Base-by-base conservation (phyloP, 2,888 invertebrate genomes). In the Aspidiotus rigidus region DNA sequence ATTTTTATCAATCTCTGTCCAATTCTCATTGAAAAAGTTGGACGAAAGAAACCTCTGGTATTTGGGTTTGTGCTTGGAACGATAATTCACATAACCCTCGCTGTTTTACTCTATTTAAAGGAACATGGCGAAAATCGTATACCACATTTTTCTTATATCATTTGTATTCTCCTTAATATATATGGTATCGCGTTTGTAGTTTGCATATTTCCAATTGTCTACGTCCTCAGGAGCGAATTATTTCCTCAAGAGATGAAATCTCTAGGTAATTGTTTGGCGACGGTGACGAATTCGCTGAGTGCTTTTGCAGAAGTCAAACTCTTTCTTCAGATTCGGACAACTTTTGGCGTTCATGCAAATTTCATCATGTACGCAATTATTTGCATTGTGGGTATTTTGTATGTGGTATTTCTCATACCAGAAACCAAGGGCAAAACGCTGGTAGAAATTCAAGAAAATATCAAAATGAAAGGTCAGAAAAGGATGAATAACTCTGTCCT, bases 1-100 rank as follows among this genome's bases (percentile, higher is more conserved):
- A 13, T 73, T 7, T 74, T 72, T 53, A 73, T 73, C 7, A 71
- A 72, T 62, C 67, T 73, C 0, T 71, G 71, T 7, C 72, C 74
- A 2, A 42, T 70, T n/a, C 63, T 73, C 8, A 73, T 74, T 40
- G 74, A 74, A 63, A 71, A 69, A 10, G 44, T 71, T 1, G 73
- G 73, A 49, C 54, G 74, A 9, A 69, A 73, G 28, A 71, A 73
- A 5, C 55, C 74, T 6, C 15, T 49, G 13, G 39, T 67, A 15
- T 9, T 60, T 15, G 41, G 13, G 10, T 60, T 53, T 17, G 53
- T 15, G 3, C 13, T 44, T 7, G 40, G 42, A 6, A 13, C 60
- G 8, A 10, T 66, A 7, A 56, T 66, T 41, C 57, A 57, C 16
- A n/a, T 16, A 1, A 11, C 7, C n/a, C 49, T 39, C 39, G 39